A percentile compares a stretch with the other conserved stretches of the same genome.
Conservation (phyloP, 2,888 invertebrate genomes). For the Laspeyria flexula region DNA sequence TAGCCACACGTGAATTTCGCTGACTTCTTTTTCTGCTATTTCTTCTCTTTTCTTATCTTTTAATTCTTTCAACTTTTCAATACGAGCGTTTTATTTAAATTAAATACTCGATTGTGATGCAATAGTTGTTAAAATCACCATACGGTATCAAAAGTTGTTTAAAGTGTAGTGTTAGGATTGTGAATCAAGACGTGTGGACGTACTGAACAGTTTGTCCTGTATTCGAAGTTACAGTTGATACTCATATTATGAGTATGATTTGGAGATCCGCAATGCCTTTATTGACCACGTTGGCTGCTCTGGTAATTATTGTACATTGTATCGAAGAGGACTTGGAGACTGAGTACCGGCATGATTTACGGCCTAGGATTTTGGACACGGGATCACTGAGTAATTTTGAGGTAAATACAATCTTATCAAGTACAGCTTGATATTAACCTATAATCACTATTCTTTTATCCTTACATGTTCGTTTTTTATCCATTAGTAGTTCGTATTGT, state of each 20-base stretch:
- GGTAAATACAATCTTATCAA: constrained; percentile 50
- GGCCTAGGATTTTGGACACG: constrained; percentile 64
- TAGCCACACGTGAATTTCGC: constrained; percentile 35
- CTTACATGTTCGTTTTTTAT: too few relatives aligned
- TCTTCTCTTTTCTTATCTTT: constrained; percentile 57
- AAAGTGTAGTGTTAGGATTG: constrained; percentile 51
- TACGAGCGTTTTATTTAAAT: constrained; percentile 31
- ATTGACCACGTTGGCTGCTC: constrained; percentile 79
- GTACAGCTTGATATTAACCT: too few relatives aligned
- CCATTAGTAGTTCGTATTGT: too few relatives aligned
- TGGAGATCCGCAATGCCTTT: constrained; percentile 73
- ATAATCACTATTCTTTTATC: too few relatives aligned
- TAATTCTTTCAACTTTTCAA: constrained; percentile 43
- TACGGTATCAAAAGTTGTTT: constrained; percentile 23
- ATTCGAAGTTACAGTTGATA: constrained; percentile 43
- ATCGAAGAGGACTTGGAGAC: constrained; percentile 72
- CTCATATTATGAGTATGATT: constrained; percentile 77
- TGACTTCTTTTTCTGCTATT: constrained; percentile 50
- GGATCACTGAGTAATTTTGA: constrained; percentile 64
- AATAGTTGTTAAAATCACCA: constrained; percentile 21
- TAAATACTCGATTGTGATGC: constrained; percentile 26
- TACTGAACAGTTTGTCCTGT: constrained; percentile 43
- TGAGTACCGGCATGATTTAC: constrained; percentile 62
- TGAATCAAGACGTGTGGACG: constrained; percentile 42
- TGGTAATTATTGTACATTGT: constrained; percentile 80